These are phyloP conservation scores for Parauchenoglanis ngamensis DNA, from an alignment of 2,797 vertebrate genomes.

Conservation along the genomic window DNA sequence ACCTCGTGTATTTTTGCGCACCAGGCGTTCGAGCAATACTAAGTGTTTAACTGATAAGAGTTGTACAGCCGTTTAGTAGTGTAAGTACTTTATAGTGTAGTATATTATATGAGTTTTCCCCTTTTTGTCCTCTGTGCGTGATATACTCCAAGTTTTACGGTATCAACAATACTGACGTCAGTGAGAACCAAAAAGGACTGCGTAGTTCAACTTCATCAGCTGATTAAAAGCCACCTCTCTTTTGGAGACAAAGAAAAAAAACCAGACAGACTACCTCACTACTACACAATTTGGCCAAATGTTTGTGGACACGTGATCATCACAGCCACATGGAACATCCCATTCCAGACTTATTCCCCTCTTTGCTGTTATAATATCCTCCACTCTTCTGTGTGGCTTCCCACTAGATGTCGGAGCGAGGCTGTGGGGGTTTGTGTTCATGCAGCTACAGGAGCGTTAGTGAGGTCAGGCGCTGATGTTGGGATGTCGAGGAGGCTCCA, in stretches of 20 bases:
- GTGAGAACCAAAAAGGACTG: slow-evolving; percentile 6
- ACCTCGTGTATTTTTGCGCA: neutral
- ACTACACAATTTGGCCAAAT: neutral
- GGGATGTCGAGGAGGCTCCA: too few relatives aligned
- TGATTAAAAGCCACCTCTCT: neutral
- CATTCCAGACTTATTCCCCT: too few relatives aligned
- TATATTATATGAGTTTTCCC: neutral
- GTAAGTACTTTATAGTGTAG: neutral
- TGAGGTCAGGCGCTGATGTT: too few relatives aligned
- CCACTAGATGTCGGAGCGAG: too few relatives aligned
- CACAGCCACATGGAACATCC: neutral
- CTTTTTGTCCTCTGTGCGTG: neutral
- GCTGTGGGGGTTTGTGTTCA: too few relatives aligned
- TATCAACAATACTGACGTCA: slow-evolving; percentile 32
- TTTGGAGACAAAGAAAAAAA: neutral
- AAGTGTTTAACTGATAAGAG: neutral
- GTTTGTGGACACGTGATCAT: neutral
- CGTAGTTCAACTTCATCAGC: neutral
- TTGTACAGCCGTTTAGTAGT: neutral
- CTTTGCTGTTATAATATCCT: too few relatives aligned
- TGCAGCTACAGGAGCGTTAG: too few relatives aligned
- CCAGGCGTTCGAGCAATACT: neutral
- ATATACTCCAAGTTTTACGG: slow-evolving; percentile 15
- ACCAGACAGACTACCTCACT: neutral
- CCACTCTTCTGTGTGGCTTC: too few relatives aligned